Evolutionary conservation across 1,140 invertebrate species (phyloP).

Genomic region (Trichonephila inaurata): DNA sequence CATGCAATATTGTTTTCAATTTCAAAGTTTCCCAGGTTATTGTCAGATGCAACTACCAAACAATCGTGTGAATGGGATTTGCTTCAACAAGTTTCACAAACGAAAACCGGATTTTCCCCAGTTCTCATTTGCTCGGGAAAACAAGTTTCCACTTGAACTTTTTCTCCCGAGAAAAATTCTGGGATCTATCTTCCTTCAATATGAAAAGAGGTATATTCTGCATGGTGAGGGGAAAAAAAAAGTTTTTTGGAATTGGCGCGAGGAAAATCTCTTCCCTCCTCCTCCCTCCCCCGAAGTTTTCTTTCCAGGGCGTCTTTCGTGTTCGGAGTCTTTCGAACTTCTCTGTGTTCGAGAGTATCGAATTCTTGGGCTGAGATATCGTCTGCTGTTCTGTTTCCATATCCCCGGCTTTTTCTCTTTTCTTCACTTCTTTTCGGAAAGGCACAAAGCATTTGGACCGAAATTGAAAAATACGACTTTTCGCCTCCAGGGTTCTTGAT

Average conservation of each 20-base stretch:
- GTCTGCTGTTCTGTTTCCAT: neutral
- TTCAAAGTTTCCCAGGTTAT: no score
- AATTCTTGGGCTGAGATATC: neutral
- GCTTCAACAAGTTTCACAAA: neutral
- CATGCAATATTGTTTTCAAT: no score
- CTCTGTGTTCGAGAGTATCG: neutral
- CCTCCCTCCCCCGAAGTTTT: neutral
- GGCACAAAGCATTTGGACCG: neutral
- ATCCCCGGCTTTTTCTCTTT: neutral
- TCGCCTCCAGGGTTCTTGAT: neutral
- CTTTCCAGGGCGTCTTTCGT: neutral
- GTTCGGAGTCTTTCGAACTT: neutral
- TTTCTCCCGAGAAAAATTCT: neutral
- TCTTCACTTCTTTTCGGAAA: neutral
- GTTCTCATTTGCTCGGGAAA: neutral
- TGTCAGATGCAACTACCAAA: no score
- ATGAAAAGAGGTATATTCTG: neutral
- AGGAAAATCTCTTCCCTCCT: neutral
- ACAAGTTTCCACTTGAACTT: neutral
- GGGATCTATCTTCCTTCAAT: neutral
- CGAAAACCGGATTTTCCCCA: neutral
- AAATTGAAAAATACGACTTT: slow-evolving; percentile 40
- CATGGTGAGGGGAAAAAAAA: neutral
- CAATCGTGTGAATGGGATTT: neutral
- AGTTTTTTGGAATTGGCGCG: neutral